phyloP scores from a whole-genome alignment of 2,888 invertebrate genomes.

The Agriotes lineatus region DNA sequence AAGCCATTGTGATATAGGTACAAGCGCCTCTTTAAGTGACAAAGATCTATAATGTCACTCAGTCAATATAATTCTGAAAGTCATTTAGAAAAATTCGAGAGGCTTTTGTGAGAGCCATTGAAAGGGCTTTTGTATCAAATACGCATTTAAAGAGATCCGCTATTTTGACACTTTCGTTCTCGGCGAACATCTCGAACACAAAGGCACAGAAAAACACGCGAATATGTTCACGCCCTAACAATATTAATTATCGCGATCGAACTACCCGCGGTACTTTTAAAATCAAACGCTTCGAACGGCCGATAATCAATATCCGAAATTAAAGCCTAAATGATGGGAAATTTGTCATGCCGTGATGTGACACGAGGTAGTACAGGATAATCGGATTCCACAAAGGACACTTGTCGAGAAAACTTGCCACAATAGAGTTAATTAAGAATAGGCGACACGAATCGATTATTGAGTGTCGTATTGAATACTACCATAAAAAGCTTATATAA shows the following conservation, averaged over 20 bases:
- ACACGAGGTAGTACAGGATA: constrained; percentile 53
- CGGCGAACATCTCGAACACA: constrained; percentile 15
- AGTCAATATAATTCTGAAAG: constrained; percentile 44
- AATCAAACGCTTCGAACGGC: constrained; percentile 14
- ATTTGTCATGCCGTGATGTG: constrained; percentile 51
- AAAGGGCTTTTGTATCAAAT: constrained; percentile 38
- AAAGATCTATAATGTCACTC: constrained; percentile 46
- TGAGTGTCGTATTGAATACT: constrained; percentile 51
- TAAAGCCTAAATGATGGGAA: constrained; percentile 43
- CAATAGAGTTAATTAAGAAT: constrained; percentile 53
- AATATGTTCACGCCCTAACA: constrained; percentile 32
- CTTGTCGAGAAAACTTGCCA: constrained; percentile 52
- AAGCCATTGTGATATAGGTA: constrained; percentile 14
- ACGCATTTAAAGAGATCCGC: constrained; percentile 35
- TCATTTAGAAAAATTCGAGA: constrained; percentile 44
- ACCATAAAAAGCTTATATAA: constrained; percentile 48
- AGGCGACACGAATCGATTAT: constrained; percentile 53
- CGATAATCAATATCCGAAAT: constrained; percentile 34
- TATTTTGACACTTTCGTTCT: constrained; percentile 39
- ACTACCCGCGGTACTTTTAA: not conserved
- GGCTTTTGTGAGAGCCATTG: constrained; percentile 37
- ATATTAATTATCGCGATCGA: constrained; percentile 8
- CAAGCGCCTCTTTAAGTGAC: constrained; percentile 41
- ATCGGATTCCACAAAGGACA: constrained; percentile 54
- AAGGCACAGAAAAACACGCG: constrained; percentile 20